Evolutionary conservation across 2,113 vertebrate genomes (phyloP).

Genomic region (Procavia capensis): DNA sequence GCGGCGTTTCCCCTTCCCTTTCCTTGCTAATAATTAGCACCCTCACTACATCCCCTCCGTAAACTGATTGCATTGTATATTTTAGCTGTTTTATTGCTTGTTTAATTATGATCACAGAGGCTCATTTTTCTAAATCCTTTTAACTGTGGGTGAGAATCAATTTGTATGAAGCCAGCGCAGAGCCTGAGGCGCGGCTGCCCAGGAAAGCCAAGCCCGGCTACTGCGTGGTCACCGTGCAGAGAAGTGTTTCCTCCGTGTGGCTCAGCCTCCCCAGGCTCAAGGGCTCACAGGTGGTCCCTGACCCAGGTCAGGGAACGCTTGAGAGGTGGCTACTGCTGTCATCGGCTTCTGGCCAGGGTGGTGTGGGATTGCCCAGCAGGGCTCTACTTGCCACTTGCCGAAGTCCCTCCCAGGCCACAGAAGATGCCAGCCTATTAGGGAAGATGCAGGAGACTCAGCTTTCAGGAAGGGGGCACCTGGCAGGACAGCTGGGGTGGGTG

Average conservation of each 20-base stretch:
- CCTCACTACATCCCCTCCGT: slow-evolving; percentile 32
- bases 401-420: too few species aligned
- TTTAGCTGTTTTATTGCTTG: slow-evolving; percentile 80
- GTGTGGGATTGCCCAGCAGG: not conserved
- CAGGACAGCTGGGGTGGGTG: not conserved
- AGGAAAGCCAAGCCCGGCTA: not conserved
- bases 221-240: not conserved
- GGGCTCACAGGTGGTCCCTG: not conserved
- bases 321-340: too few species aligned
- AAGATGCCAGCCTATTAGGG: too few species aligned
- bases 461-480: not conserved
- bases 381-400: too few species aligned
- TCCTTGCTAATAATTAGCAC: slow-evolving; percentile 79
- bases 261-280: not conserved
- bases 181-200: not conserved
- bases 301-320: too few species aligned
- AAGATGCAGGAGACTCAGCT: too few species aligned
- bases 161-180: slow-evolving; percentile 63
- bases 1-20: not conserved
- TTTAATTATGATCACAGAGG: slow-evolving; percentile 83
- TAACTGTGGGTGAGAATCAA: slow-evolving; percentile 73
- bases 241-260: too few species aligned
- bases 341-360: not conserved
- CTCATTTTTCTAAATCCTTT: slow-evolving; percentile 83
- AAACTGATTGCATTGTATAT: slow-evolving; percentile 78